phyloP scores from a whole-genome alignment of 2,797 vertebrate species.

The Anableps anableps region DNA sequence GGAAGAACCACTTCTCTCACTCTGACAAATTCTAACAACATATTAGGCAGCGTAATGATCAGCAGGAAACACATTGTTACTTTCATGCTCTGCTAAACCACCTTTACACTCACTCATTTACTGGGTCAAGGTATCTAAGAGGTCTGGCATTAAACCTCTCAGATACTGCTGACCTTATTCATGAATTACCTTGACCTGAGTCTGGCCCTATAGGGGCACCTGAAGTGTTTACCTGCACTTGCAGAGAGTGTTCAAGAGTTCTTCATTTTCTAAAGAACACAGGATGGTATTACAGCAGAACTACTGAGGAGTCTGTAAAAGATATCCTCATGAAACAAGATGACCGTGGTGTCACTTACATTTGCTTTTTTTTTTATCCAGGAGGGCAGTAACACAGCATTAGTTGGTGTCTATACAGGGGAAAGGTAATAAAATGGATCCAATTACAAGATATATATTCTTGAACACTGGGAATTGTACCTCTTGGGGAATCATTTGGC shows the following conservation, averaged over 20 bases:
- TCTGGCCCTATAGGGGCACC: slow-evolving; percentile 39
- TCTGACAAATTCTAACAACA: background rate
- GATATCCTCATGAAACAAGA: slow-evolving; percentile 68
- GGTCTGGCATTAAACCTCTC: background rate
- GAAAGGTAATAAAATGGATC: slow-evolving; percentile 34
- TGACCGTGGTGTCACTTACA: slow-evolving; percentile 66
- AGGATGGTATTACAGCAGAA: slow-evolving; percentile 59
- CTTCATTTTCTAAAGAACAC: slow-evolving; percentile 63
- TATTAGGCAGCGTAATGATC: background rate
- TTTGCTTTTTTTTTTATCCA: slow-evolving; percentile 47
- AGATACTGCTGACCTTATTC: slow-evolving; percentile 7
- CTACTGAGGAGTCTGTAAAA: slow-evolving; percentile 56
- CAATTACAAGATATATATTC: slow-evolving; percentile 13
- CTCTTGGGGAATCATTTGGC: slow-evolving; percentile 26
- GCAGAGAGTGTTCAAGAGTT: slow-evolving; percentile 29
- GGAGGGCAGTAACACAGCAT: slow-evolving; percentile 28
- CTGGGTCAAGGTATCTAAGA: slow-evolving; percentile 17
- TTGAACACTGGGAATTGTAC: slow-evolving; percentile 13
- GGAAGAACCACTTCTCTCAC: background rate
- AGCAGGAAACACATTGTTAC: background rate
- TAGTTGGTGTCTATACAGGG: slow-evolving; percentile 30
- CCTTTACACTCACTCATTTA: slow-evolving; percentile 6
- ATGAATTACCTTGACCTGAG: slow-evolving; percentile 45
- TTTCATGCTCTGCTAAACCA: slow-evolving; percentile 9
- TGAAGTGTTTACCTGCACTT: slow-evolving; percentile 20